Evolutionary conservation across 1,140 invertebrate genomes (phyloP), one percentile per base, ranked within the genome.

Genomic region (Drosophila miranda): DNA sequence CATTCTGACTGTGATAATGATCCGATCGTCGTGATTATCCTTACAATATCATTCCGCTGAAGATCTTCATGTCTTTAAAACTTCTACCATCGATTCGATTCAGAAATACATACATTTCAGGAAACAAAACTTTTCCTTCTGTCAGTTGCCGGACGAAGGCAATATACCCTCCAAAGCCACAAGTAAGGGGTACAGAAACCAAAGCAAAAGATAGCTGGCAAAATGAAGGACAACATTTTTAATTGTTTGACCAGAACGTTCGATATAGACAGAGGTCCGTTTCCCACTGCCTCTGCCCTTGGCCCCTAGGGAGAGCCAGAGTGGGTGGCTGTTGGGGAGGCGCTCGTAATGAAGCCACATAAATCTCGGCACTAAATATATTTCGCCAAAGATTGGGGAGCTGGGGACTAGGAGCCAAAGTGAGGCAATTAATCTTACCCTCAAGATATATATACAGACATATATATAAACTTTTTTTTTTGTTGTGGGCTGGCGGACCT

Each of bases 361-460:
- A 84, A 84, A 84, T 84, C 81, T 84, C 81, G 67, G 73, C 81
- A 84, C 81, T 81, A 84, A 84, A 84, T 84, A 86, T 84, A 86
- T 84, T 76, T 83, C 34, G 77, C 80, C 72, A 68, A 38, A 64
- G 55, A 74, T 66, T 64, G 49, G 44, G 43, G 62, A 34, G 50
- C 50, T 46, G 53, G 56, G 42, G 41, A 46, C 61, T 19, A 56
- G 54, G 38, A 59, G 55, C 48, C 72, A 63, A 69, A 62, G 62
- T 62, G 50, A 48, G 73, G 76, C 81, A 84, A 84, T 84, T 84
- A 84, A 84, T 84, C 81, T 84, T 84, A 61, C 49, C 21, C 70
- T 34, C 34, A 38, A 8, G 43, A 58, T 54, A 74, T 66, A 68
- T 55, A 67, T 42, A 46, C 13, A 42, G 48, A 34, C 41, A 42